A percentile compares a stretch with the other conserved stretches of the same genome.
These are phyloP conservation scores for Sebastolobus alascanus DNA, from an alignment of 2,797 vertebrate species.

Conservation along the genomic window DNA sequence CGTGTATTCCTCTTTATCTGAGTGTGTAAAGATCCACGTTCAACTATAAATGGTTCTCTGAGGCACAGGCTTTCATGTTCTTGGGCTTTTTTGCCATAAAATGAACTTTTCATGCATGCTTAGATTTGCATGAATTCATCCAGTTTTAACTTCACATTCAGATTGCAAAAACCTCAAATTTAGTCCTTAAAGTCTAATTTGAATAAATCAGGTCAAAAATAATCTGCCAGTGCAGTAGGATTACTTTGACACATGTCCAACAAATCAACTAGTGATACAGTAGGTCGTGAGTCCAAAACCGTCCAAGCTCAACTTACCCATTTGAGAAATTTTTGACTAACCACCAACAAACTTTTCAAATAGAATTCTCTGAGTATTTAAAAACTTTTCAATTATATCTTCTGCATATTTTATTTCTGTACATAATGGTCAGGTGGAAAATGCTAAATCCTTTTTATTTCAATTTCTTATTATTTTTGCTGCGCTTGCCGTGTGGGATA, in stretches of 20 bases:
- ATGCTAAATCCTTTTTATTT: neutral
- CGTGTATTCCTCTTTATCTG: conserved; percentile 26
- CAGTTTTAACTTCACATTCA: conserved; percentile 43
- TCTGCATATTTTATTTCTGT: neutral
- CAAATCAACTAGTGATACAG: neutral
- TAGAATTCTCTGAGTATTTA: neutral
- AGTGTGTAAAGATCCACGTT: conserved; percentile 19
- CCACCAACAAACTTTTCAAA: neutral
- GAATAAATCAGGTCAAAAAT: neutral
- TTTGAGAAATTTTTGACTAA: neutral
- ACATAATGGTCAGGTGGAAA: neutral
- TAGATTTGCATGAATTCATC: conserved; percentile 49
- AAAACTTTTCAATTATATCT: neutral
- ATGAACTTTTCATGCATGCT: conserved; percentile 28
- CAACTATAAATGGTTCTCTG: conserved; percentile 1
- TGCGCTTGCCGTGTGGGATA: neutral
- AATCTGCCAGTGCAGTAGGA: neutral
- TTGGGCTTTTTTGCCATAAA: conserved; percentile 27
- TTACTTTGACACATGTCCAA: no score
- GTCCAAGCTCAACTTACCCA: neutral
- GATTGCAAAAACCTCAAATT: neutral
- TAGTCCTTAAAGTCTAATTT: neutral
- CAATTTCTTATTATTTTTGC: neutral
- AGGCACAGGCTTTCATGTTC: conserved; percentile 25
- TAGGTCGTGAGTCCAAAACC: neutral